phyloP scores from a whole-genome alignment of 2,797 vertebrate species.

The Bradypodion pumilum region DNA sequence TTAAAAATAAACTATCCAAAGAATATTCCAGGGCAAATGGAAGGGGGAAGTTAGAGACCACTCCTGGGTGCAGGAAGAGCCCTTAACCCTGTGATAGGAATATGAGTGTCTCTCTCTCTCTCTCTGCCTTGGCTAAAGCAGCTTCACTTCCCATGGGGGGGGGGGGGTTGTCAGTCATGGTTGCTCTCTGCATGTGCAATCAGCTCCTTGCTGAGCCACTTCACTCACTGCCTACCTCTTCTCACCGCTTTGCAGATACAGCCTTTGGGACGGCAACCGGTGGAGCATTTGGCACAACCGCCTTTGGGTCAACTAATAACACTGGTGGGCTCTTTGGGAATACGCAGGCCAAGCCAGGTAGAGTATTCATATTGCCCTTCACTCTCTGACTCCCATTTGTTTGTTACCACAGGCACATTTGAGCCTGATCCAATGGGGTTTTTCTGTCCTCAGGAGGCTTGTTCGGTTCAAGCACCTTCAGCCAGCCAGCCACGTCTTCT shows the following conservation, averaged over 20 bases:
- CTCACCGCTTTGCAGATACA: slow-evolving; percentile 74
- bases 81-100: too few relatives aligned
- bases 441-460: slow-evolving; percentile 80
- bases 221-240: accelerated
- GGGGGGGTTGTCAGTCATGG: accelerated
- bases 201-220: too few relatives aligned
- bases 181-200: too few relatives aligned
- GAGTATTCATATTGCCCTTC: not conserved
- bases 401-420: accelerated
- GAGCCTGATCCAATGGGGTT: not conserved
- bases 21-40: too few relatives aligned
- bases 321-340: slow-evolving; percentile 89
- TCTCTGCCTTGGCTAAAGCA: accelerated
- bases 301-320: slow-evolving; percentile 87
- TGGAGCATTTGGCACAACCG: slow-evolving; percentile 89
- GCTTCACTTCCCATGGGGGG: accelerated
- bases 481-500: slow-evolving; percentile 89
- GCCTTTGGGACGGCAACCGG: slow-evolving; percentile 84
- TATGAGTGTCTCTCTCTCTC: too few relatives aligned
- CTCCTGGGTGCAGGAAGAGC: too few relatives aligned
- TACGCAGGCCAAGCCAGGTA: slow-evolving; percentile 92
- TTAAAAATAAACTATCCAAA: too few relatives aligned
- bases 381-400: not conserved
- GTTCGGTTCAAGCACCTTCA: slow-evolving; percentile 91
- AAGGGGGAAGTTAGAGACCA: too few relatives aligned